Base-by-base conservation (phyloP, 1,140 invertebrate genomes). In the Kradibia gibbosae region DNA sequence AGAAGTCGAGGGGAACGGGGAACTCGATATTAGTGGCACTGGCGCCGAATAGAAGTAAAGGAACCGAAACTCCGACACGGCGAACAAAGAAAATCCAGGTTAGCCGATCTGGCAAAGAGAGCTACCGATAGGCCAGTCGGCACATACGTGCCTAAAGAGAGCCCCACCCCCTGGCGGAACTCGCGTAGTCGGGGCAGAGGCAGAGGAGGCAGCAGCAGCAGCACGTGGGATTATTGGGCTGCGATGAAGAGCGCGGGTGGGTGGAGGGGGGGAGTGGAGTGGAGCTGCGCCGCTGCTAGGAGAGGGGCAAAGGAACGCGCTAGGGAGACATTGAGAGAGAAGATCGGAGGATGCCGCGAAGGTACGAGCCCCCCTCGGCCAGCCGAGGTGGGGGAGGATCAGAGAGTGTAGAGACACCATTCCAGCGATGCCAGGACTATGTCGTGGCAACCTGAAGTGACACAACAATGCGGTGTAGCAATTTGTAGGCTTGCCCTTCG, bases 381-480 rank as follows among this genome's bases (percentile, higher is more conserved):
- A 57, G 50, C 34, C 20, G 70, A 11, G 53, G 28, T 15, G 50
- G 62, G 22, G 65, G 55, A 72, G 15, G 42, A 72, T 72, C 45
- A 34, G 76, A 79, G 73, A 72, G 82, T 81, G 78, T 78, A 78
- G 50, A 84, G 87, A 91, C 90, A 91, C 90, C 90, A 90, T 91
- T 91, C 90, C 90, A 86, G 83, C 88, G 89, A 91, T 91, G 90
- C 90, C 90, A 86, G 86, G 87, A 84, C 86, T 89, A 90, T 91
- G 90, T 91, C 87, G 90, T 86, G 86, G 88, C 86, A 88, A 88
- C 85, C 86, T 85, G 86, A 89, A 91, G 89, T 91, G 90, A 91
- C 90, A 91, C 89, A 88, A 91, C 90, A 91, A 91, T 91, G 89
- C 90, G 86, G 86, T 91, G 90, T 91, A 91, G 90, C 90, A 91